Base-by-base conservation (phyloP, 2,113 vertebrate species). In the Lasiurus borealis region DNA sequence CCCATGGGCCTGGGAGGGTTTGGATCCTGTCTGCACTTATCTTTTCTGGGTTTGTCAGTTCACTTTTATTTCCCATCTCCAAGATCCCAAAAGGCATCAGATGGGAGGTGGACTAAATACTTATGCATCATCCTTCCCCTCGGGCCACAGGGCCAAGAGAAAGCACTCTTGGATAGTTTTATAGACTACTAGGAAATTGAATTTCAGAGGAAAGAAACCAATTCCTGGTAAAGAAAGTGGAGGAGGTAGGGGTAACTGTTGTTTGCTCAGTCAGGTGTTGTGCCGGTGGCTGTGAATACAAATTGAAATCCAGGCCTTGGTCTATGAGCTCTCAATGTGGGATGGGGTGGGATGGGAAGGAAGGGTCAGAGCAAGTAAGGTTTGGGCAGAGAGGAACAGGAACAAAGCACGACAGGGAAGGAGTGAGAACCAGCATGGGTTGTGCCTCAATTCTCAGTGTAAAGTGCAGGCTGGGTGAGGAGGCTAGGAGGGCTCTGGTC, bases 331-430 rank as follows among this genome's bases (percentile, higher is more conserved):
- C 3, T 40, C 50, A 40, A 34, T 13, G 1, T 68, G 10, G 36
- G 57, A 15, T 31, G 57, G 36, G 1, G 73, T 3, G 0, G 27
- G 19, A 0, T 6, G 0, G 27, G 34, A 0, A 66, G 23, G n/a
- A 31, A 34, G 80, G 25, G 18, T 46, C 1, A 9, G 6, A 9
- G 48, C 0, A 21, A 71, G 46, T 36, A 69, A 73, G 29, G 15
- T 23, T 19, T 85, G 46, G 40, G 66, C 7, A 19, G 50, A 68
- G 21, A 48, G 64, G 66, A 36, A 16, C 66, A 23, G 36, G 40
- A 31, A 13, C 40, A 62, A 66, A 34, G 77, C 21, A 12, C 4
- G 19, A 14, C 19, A 16, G 29, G 18, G 34, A 48, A 64, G 5
- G 36, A 40, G 15, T 6, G 1, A 68, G 29, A 48, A 25, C n/a